These are phyloP conservation scores for Campoletis sonorensis DNA, from an alignment of 1,140 invertebrate genomes.

Conservation along the genomic window DNA sequence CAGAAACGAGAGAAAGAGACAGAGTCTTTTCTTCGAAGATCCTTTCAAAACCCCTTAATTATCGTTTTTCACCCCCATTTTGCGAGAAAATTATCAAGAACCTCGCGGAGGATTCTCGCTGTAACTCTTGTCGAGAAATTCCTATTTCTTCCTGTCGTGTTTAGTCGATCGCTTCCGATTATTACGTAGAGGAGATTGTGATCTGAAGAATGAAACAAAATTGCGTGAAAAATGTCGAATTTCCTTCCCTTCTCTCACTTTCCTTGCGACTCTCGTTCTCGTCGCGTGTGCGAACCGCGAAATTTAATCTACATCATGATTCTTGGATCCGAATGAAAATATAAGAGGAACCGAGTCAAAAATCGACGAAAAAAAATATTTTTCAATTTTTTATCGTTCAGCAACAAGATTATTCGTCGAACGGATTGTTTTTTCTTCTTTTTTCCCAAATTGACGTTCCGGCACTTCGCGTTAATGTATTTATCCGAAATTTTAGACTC, in stretches of 20 bases:
- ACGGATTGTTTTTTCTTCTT: not conserved
- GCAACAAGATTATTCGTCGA: not conserved
- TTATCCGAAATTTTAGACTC: not conserved
- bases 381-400: not conserved
- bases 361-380: not conserved
- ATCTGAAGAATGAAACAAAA: constrained; percentile 22
- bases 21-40: not conserved
- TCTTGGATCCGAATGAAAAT: not conserved
- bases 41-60: constrained; percentile 2
- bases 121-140: constrained; percentile 2
- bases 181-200: constrained; percentile 11
- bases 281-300: not conserved
- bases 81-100: not conserved
- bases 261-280: not conserved
- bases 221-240: constrained; percentile 3
- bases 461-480: not conserved
- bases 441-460: not conserved
- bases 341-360: not conserved
- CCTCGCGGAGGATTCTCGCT: not conserved
- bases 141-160: not conserved
- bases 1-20: not conserved
- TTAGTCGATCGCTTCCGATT: constrained; percentile 15
- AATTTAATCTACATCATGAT: not conserved
- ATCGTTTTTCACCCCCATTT: not conserved
- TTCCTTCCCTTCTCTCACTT: constrained; percentile 31